A percentile compares a stretch with the other conserved stretches of the same genome.
Conservation (phyloP, 2,888 invertebrate genomes). For the Tuta absoluta region DNA sequence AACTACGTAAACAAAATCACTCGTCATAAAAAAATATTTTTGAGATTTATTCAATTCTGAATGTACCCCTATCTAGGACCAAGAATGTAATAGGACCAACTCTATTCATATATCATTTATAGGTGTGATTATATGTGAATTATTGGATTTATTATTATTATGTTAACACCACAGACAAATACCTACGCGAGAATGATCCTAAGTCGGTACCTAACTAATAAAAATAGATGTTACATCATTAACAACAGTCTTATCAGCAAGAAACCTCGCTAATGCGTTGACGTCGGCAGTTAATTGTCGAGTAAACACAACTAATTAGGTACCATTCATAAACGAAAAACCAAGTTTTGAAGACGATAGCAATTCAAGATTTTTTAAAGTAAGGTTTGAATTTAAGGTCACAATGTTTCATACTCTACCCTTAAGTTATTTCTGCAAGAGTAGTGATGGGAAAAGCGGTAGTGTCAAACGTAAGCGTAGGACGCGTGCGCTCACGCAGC, state of each 20-base stretch:
- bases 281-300: conserved; percentile 32
- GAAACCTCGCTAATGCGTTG: conserved; percentile 31
- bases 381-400: not conserved
- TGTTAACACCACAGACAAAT: conserved; percentile 1
- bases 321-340: not conserved
- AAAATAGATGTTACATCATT: conserved; percentile 6
- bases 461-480: conserved; percentile 29
- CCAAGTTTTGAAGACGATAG: not conserved
- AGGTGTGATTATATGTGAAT: too few species aligned
- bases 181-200: not conserved
- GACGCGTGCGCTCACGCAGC: conserved; percentile 38
- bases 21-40: too few species aligned
- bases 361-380: not conserved
- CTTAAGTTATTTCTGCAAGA: not conserved
- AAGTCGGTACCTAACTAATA: conserved; percentile 2
- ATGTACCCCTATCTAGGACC: too few species aligned
- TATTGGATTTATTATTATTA: too few species aligned
- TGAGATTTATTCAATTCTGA: too few species aligned
- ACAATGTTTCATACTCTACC: not conserved
- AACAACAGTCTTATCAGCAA: conserved; percentile 33
- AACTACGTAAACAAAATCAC: too few species aligned
- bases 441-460: conserved; percentile 3
- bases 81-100: too few species aligned
- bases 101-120: too few species aligned
- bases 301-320: conserved; percentile 27